phyloP scores from a whole-genome alignment of 2,888 invertebrate genomes.

The Tachystola acroxantha region DNA sequence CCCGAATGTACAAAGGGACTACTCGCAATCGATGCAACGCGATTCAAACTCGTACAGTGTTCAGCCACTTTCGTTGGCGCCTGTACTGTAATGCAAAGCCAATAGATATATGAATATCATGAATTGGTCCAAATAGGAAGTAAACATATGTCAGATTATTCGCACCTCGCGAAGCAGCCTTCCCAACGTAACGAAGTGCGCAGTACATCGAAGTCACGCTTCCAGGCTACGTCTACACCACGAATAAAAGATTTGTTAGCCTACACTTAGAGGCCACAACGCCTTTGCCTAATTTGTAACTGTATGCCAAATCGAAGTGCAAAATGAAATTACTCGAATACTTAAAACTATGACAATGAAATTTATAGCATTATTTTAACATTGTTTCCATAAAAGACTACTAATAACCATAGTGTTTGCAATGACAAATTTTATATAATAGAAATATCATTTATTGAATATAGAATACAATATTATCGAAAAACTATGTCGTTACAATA shows the following conservation, averaged over 20 bases:
- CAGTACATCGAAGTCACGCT: constrained; percentile 42
- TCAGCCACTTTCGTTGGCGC: neutral
- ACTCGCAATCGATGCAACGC: no score
- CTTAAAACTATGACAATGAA: constrained; percentile 76
- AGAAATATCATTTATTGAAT: constrained; percentile 76
- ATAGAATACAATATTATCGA: constrained; percentile 76
- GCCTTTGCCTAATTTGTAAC: constrained; percentile 65
- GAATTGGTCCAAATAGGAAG: constrained; percentile 18
- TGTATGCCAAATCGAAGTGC: constrained; percentile 70
- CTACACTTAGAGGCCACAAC: constrained; percentile 54
- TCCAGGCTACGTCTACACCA: constrained; percentile 67
- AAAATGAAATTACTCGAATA: constrained; percentile 72
- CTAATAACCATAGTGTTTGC: constrained; percentile 68
- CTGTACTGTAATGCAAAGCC: constrained; percentile 7
- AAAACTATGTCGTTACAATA: constrained; percentile 72
- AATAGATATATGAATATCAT: constrained; percentile 16
- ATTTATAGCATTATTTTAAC: constrained; percentile 68
- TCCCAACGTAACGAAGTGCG: constrained; percentile 9
- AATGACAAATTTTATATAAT: constrained; percentile 73
- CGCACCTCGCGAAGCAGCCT: constrained; percentile 31
- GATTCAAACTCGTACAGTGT: neutral
- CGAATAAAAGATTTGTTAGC: constrained; percentile 63
- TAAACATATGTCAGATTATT: constrained; percentile 1
- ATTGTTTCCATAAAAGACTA: constrained; percentile 69
- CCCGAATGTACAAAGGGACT: no score